A percentile compares a stretch with the other conserved stretches of the same genome.
Conservation (phyloP, 2,888 invertebrate genomes). For the Tubiluchus corallicola region DNA sequence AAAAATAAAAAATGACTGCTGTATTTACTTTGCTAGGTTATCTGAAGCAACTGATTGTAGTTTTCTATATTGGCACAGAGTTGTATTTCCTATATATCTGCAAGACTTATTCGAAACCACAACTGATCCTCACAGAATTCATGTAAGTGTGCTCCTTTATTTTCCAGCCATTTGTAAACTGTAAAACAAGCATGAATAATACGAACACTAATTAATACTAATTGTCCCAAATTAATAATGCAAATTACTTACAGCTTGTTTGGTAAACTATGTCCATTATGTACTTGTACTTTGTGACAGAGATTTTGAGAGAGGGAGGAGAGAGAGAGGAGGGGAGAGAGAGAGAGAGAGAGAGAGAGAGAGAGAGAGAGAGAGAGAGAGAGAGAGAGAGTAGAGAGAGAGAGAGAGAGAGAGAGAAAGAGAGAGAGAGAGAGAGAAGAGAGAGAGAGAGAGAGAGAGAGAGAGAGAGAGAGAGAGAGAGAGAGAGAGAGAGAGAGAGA, state of each 20-base stretch:
- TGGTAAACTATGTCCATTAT: too few species aligned
- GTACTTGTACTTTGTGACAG: too few species aligned
- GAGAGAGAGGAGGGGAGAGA: neutral
- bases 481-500: neutral
- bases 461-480: neutral
- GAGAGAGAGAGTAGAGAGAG: neutral
- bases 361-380: neutral
- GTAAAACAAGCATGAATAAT: too few species aligned
- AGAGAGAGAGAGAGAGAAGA: too few species aligned
- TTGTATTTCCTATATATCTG: conserved; percentile 53
- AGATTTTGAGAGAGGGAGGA: too few species aligned
- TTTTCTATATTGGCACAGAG: conserved; percentile 61
- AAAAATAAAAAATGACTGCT: neutral
- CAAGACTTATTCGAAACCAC: conserved; percentile 48
- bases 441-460: neutral
- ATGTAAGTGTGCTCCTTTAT: conserved; percentile 34
- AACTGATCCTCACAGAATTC: conserved; percentile 42
- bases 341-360: neutral
- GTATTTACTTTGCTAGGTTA: conserved; percentile 29
- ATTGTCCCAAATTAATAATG: too few species aligned
- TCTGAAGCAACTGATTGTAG: conserved; percentile 48
- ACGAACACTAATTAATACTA: too few species aligned
- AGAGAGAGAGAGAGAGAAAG: neutral
- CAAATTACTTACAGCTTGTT: too few species aligned
- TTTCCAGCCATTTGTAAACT: too few species aligned